Evolutionary conservation across 2,113 vertebrate species (phyloP), one percentile per base, ranked within the genome.

Genomic region (Microcebus tavaratra): DNA sequence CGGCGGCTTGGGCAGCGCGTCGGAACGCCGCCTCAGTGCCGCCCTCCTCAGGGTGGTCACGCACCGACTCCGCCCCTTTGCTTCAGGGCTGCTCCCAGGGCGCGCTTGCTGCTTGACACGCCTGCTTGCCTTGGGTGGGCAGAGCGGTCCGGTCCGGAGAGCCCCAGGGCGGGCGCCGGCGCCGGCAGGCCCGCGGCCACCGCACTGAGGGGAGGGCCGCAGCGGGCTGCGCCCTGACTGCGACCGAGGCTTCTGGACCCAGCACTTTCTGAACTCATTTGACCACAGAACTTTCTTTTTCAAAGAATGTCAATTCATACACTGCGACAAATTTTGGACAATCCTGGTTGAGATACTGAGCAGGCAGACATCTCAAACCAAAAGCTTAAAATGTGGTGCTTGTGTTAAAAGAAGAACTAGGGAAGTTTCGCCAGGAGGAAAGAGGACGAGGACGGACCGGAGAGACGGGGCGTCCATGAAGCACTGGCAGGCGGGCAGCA

Each of bases 171-270:
- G 45, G 45, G 45, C 42, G 42, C 42, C 42, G 42, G 42, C 42
- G 42, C 42, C 42, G 42, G 7, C 45, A 45, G 45, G 45, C 45
- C 45, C 45, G 45, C 45, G 45, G 12, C 11, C 10, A 5, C 0
- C 8, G 23, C 2, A 0, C 29, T 17, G 70, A 29, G 67, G 34
- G 11, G n/a, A 11, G 31, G 76, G 34, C 1, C 11, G 20, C 6
- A 6, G 23, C 0, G 3, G 4, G 6, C 15, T 13, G n/a, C 14
- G 79, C 3, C 2, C 34, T 29, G 18, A 59, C 4, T 4, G 25
- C 2, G 2, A 31, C 39, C 48, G 9, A 55, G 25, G 29, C 36
- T 63, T 29, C 1, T 53, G 8, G 8, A 76, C 21, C 39, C 29
- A 50, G n/a, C 1, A 14, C 23, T 67, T 73, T n/a, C 17, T 42